Evolutionary conservation across 2,888 invertebrate species (phyloP).

Genomic region (Drosophila quinaria): DNA sequence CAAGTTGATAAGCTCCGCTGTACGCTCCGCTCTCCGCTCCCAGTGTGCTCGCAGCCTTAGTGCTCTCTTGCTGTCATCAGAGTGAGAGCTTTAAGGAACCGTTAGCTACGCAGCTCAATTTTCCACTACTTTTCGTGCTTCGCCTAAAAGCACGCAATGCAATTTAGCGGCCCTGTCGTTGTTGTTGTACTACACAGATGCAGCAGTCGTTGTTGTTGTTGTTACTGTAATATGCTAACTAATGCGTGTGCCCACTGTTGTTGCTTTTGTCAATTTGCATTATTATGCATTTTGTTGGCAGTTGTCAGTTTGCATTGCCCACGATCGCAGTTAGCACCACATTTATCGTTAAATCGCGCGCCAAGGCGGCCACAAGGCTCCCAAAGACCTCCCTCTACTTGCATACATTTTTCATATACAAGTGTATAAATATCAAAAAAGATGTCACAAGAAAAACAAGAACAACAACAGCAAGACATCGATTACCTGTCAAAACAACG

Average conservation of each 20-base stretch:
- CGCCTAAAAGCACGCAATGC: slow-evolving; percentile 56
- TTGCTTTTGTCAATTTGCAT: slow-evolving; percentile 40
- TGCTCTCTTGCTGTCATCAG: neutral
- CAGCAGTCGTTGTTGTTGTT: slow-evolving; percentile 14
- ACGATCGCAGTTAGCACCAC: slow-evolving; percentile 18
- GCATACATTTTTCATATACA: neutral
- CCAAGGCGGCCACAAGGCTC: slow-evolving; percentile 20
- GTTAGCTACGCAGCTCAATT: neutral
- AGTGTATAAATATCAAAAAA: neutral
- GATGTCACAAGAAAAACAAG: slow-evolving; percentile 24
- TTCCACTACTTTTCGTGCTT: slow-evolving; percentile 5
- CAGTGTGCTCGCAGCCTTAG: too few species aligned
- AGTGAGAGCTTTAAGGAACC: neutral
- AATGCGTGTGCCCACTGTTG: slow-evolving; percentile 14
- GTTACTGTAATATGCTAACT: slow-evolving; percentile 43
- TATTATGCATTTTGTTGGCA: slow-evolving; percentile 30
- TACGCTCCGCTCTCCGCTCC: too few species aligned
- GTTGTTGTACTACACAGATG: slow-evolving; percentile 1
- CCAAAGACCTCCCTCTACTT: neutral
- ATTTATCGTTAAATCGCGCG: slow-evolving; percentile 46
- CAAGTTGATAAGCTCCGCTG: too few species aligned
- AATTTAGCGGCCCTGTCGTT: slow-evolving; percentile 9
- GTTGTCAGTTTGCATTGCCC: slow-evolving; percentile 7
- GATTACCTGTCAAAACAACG: slow-evolving; percentile 31
- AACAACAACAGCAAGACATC: slow-evolving; percentile 1